These are phyloP conservation scores for Darevskia mixta DNA, from an alignment of 2,797 vertebrate species.

Conservation along the genomic window DNA sequence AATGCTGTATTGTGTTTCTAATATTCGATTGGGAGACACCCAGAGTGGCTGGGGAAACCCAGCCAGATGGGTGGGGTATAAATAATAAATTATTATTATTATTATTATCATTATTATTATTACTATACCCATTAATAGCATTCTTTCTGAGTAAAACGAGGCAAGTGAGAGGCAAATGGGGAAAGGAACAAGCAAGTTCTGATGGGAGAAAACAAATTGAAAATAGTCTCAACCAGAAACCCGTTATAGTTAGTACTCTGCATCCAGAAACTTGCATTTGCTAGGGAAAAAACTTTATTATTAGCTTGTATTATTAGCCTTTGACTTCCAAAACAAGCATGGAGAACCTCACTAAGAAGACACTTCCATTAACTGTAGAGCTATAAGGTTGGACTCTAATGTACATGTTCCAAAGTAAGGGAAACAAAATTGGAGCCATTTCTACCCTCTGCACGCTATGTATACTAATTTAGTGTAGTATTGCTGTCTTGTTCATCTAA, in stretches of 20 bases:
- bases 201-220: background rate
- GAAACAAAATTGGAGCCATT: background rate
- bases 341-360: background rate
- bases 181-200: background rate
- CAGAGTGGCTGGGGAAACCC: too few relatives aligned
- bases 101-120: too few relatives aligned
- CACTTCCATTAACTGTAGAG: background rate
- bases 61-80: too few relatives aligned
- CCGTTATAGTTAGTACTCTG: background rate
- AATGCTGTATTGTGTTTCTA: too few relatives aligned
- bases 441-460: background rate
- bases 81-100: too few relatives aligned
- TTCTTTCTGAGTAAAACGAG: background rate
- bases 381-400: background rate
- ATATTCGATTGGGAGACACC: too few relatives aligned
- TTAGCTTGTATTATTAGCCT: background rate
- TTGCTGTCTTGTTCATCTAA: background rate
- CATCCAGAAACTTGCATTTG: background rate
- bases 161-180: background rate
- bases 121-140: background rate
- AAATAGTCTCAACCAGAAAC: background rate
- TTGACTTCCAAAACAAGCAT: background rate
- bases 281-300: background rate
- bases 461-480: too few relatives aligned
- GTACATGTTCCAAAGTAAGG: background rate